Base-by-base conservation (phyloP, 2,797 vertebrate species). In the Prunella strophiata region DNA sequence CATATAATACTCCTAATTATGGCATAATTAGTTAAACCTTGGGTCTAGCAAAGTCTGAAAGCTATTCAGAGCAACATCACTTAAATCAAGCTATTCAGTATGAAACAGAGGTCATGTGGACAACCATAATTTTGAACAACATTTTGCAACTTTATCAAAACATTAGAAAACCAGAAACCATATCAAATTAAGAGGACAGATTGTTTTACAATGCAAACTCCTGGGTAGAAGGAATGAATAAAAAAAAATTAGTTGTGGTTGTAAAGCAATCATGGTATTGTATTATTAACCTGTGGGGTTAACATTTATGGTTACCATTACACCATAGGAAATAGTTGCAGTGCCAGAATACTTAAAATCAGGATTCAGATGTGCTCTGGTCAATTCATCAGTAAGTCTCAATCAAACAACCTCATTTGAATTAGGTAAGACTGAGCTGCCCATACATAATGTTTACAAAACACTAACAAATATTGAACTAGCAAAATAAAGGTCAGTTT, bases 271-370 rank as follows among this genome's bases (percentile, higher is more conserved):
- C 57, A 61, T 19, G 10, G 13, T 36, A 66, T 77, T 50, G 61
- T 36, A 68, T 34, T 20, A 71, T 91, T 71, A 87, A 50, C 45
- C 13, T 47, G 57, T 18, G 42, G 65, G 36, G 42, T 82, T 97
- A 91, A 83, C 38, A 75, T 27, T 59, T 79, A 73, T 17, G 83
- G 80, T 91, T 89, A 95, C 68, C 81, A 93, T 91, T 65, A 72
- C 52, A 91, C 34, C 61, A 83, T 17, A 88, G 67, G 32, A 93
- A 95, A 85, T 6, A 36, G n/a, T 54, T 81, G 17, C 26, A 72
- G 15, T 68, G 40, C 75, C 68, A 89, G 55, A 89, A 85, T 66
- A 88, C 36, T 89, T 91, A 26, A 91, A 87, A 92, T 57, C 74
- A 89, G 18, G 34, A 71, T 63, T 91, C 21, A 68, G 7, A 75